These are phyloP conservation scores for Poeciliopsis presidionis DNA, from an alignment of 2,797 vertebrate species.

Conservation along the genomic window DNA sequence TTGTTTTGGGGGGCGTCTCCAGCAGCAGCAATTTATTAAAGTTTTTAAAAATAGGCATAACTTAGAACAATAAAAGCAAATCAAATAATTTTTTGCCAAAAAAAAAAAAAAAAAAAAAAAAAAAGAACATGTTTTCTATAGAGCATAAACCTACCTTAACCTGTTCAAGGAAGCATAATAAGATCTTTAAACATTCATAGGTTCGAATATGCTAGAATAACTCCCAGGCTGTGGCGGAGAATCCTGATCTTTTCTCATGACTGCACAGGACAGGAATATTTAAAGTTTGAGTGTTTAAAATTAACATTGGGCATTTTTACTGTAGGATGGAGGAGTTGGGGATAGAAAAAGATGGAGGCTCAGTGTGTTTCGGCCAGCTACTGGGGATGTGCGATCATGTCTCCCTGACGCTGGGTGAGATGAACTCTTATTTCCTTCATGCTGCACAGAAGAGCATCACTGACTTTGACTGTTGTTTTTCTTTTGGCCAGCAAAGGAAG, in stretches of 20 bases:
- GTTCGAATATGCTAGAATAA: not conserved
- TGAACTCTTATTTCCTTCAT: not conserved
- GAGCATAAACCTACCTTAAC: no score
- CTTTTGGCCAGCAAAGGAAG: slow-evolving; percentile 72
- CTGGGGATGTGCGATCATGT: slow-evolving; percentile 94
- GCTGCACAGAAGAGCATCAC: not conserved
- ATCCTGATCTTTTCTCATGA: not conserved
- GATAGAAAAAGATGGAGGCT: slow-evolving; percentile 73
- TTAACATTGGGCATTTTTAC: not conserved
- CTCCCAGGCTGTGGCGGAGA: not conserved
- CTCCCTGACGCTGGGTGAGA: slow-evolving; percentile 89
- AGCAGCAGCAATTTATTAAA: no score
- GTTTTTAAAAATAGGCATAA: no score
- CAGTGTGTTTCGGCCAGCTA: slow-evolving; percentile 90
- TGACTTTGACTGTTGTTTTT: not conserved
- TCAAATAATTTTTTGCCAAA: no score
- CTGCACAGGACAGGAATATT: not conserved
- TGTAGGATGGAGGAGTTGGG: slow-evolving; percentile 80
- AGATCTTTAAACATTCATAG: not conserved
- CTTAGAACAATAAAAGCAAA: no score
- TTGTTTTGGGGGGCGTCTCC: no score
- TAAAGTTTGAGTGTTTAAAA: not conserved
- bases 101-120: no score
- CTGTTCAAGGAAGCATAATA: no score
- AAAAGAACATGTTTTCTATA: no score